A percentile compares a stretch with the other conserved stretches of the same genome.
Evolutionary conservation across 2,888 invertebrate species (phyloP).

Genomic region (Antitype chi): DNA sequence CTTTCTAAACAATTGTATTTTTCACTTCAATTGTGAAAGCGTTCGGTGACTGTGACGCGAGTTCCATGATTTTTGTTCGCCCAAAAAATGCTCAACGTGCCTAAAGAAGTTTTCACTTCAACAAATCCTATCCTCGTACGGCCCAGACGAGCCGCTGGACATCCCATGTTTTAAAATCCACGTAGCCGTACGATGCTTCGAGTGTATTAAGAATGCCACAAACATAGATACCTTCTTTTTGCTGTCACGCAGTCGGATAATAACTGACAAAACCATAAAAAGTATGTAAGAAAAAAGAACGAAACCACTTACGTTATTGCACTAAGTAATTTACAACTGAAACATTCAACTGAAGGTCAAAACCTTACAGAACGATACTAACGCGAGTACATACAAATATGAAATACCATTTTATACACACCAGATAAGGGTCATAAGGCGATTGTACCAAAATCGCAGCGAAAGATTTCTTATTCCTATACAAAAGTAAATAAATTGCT

Average conservation of each 20-base stretch:
- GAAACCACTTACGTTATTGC: slow-evolving; percentile 35
- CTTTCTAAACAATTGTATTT: too few relatives aligned
- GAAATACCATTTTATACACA: slow-evolving; percentile 52
- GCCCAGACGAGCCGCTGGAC: neutral
- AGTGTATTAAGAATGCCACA: neutral
- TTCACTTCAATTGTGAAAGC: too few relatives aligned
- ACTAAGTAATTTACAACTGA: slow-evolving; percentile 31
- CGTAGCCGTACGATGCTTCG: neutral
- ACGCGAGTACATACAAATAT: slow-evolving; percentile 41
- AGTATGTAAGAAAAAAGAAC: neutral
- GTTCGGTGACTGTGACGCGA: too few relatives aligned
- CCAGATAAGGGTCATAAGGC: slow-evolving; percentile 54
- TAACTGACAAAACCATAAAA: neutral
- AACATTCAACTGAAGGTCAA: slow-evolving; percentile 15
- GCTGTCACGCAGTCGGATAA: neutral
- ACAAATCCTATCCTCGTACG: too few relatives aligned
- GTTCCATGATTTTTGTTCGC: too few relatives aligned
- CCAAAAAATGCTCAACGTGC: too few relatives aligned
- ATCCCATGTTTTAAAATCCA: neutral
- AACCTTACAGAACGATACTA: slow-evolving; percentile 30
- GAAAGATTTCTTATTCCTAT: slow-evolving; percentile 45
- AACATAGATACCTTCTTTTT: neutral
- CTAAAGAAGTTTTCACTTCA: too few relatives aligned
- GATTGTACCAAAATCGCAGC: slow-evolving; percentile 55
- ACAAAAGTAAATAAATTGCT: slow-evolving; percentile 69